Base-by-base conservation (phyloP, 2,113 vertebrate species). In the Sprattus sprattus region DNA sequence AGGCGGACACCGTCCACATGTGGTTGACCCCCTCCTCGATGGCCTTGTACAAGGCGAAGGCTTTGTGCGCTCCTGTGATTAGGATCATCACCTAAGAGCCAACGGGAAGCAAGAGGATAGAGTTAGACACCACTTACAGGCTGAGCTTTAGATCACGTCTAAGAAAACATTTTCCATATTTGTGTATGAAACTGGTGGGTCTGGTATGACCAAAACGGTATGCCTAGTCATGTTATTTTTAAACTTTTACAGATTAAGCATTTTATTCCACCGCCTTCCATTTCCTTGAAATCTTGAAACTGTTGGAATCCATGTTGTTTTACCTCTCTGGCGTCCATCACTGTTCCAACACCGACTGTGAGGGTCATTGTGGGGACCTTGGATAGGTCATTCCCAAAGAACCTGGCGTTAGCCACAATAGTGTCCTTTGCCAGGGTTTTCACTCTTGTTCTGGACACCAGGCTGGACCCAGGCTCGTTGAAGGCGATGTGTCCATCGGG, bases 1-100 rank as follows among this genome's bases (percentile, higher is more conserved):
- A 99, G 6, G 98, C 98, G 2, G 98, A 99, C 22, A 99, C 97
- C 0, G 98, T 99, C 98, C 98, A 99, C 97, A 99, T 99, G 89
- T 99, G 98, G 93, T 97, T 99, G 82, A 99, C 95, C 0, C 98
- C 98, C 6, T 99, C 98, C 91, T 99, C 98, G 0, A 99, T 98
- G 86, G 98, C 98, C 92, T 99, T 99, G 93, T 99, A 97, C 80
- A 99, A 45, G 57, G 98, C 98, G 88, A 99, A 98, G 0, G 98
- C 97, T 91, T 99, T 99, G 92, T 99, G 98, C 44, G 97, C 97
- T 54, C 98, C 98, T 0, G 97, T 99, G 94, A 99, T 99, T 15
- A 99, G 96, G 90, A 99, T 97, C 98, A 99, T 96, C 75, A 99
- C 98, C 98, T 99, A 91, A 49, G 47, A 87, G 82, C 13, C 86